Evolutionary conservation across 2,797 vertebrate genomes (phyloP), one percentile per base, ranked within the genome.

Genomic region (Poeciliopsis infans): DNA sequence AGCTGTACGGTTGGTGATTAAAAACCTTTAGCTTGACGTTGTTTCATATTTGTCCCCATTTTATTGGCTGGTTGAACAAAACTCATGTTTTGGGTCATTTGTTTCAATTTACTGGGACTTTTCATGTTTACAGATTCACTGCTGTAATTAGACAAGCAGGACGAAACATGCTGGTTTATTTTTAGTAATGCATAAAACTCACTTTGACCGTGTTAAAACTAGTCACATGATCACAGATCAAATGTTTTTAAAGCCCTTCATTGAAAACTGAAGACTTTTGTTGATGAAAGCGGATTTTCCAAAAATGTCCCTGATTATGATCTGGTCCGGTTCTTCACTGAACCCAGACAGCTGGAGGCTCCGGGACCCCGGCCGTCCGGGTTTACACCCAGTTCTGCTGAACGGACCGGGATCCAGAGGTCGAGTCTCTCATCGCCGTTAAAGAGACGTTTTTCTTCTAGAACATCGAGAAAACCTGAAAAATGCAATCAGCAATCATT

Each of bases 261-360:
- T 11, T 57, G 2, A 57, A 25, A 3, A 11, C 23, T 57, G 53
- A 57, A 57, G 25, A 47, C 25, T 13, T n/a, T 64, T 20, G 59
- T 61, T 33, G n/a, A 18, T 36, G 33, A 33, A 13, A 33, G 31
- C 59, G 33, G 59, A 16, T 61, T 61, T 61, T 15, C 13, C 7
- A 33, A 33, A 57, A n/a, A 11, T 57, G 53, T 11, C 25, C 3
- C 4, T n/a, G n/a, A 12, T 28, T 13, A 12, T 57, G 1, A 57
- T 57, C 3, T 57, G 53, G 53, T 51, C 57, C 13, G 57, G 28
- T 41, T 71, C 49, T 61, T 46, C 15, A 12, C 5, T 31, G 1
- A 55, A 75, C 41, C 41, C 79, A 84, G 89, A 87, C 76, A 7
- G 20, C 72, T 12, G 18, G 66, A 66, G 70, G 61, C 76, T 66